Conservation (phyloP, 92 coral and sea anemone species). For the Porites cylindrica region DNA sequence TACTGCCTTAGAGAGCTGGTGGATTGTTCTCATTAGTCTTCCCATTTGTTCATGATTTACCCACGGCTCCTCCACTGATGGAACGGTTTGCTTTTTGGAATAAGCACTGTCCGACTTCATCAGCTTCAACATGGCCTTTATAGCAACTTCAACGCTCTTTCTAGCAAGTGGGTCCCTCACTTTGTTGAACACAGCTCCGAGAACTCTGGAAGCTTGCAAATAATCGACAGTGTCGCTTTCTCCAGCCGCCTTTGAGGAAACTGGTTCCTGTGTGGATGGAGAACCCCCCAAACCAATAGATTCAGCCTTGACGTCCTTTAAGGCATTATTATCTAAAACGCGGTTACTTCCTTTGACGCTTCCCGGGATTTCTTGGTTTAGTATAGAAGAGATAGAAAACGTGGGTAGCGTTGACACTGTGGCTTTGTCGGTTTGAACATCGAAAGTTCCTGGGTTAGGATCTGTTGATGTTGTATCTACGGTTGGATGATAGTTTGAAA, state of each 20-base stretch:
- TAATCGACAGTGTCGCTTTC: slow-evolving; percentile 55
- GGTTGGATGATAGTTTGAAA: slow-evolving; percentile 33
- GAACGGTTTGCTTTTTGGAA: slow-evolving; percentile 72
- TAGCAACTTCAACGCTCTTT: slow-evolving; percentile 94
- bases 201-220: slow-evolving; percentile 85
- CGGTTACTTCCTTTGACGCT: slow-evolving; percentile 13
- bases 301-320: neutral
- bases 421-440: slow-evolving; percentile 42
- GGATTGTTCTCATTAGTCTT: slow-evolving; percentile 9
- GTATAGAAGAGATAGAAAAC: slow-evolving; percentile 65
- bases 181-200: slow-evolving; percentile 88
- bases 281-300: neutral
- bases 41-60: slow-evolving; percentile 5
- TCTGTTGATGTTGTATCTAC: slow-evolving; percentile 18
- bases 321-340: neutral
- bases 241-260: slow-evolving; percentile 3
- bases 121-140: slow-evolving; percentile 91
- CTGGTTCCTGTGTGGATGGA: neutral
- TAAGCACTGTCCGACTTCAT: slow-evolving; percentile 49
- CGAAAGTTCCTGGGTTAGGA: slow-evolving; percentile 22
- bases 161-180: slow-evolving; percentile 93
- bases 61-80: slow-evolving; percentile 26
- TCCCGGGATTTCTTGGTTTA: slow-evolving; percentile 55
- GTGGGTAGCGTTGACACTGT: slow-evolving; percentile 63
- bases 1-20: slow-evolving; percentile 18